phyloP scores from a whole-genome alignment of 1,140 invertebrate species.

The Drosophila miranda region DNA sequence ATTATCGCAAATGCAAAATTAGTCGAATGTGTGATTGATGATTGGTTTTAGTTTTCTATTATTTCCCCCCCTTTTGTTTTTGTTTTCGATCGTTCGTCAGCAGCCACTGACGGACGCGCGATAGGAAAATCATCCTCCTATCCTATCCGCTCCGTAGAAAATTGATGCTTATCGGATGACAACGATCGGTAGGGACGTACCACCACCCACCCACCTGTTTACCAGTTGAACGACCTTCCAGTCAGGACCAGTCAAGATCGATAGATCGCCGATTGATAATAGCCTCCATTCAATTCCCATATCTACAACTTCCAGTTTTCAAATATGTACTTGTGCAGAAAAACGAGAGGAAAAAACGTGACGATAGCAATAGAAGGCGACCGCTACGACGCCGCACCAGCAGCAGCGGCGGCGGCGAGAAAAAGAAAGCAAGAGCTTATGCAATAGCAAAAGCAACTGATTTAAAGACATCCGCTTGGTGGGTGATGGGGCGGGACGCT shows the following conservation, averaged over 20 bases:
- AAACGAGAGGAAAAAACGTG: conserved; percentile 9
- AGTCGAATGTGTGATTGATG: conserved; percentile 65
- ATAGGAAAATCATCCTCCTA: conserved; percentile 3
- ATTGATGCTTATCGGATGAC: no score
- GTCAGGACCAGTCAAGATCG: no score
- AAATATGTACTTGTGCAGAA: conserved; percentile 16
- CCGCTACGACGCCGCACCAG: conserved; percentile 15
- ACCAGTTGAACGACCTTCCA: no score
- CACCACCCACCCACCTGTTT: no score
- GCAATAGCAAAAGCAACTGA: conserved; percentile 54
- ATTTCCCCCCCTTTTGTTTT: conserved; percentile 3
- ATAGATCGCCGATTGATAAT: no score
- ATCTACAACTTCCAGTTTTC: background rate
- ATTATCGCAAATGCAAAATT: conserved; percentile 72
- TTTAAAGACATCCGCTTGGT: conserved; percentile 41
- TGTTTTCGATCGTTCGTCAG: background rate
- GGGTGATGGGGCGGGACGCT: background rate
- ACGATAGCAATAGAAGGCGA: conserved; percentile 34
- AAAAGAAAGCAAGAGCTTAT: conserved; percentile 76
- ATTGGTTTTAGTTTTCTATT: conserved; percentile 50
- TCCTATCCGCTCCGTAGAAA: no score
- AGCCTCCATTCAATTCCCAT: background rate
- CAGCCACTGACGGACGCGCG: conserved; percentile 27
- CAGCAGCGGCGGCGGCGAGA: conserved; percentile 34
- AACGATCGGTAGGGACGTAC: no score